Conservation (phyloP, 2,113 vertebrate genomes). For the Gasterosteus nipponicus region DNA sequence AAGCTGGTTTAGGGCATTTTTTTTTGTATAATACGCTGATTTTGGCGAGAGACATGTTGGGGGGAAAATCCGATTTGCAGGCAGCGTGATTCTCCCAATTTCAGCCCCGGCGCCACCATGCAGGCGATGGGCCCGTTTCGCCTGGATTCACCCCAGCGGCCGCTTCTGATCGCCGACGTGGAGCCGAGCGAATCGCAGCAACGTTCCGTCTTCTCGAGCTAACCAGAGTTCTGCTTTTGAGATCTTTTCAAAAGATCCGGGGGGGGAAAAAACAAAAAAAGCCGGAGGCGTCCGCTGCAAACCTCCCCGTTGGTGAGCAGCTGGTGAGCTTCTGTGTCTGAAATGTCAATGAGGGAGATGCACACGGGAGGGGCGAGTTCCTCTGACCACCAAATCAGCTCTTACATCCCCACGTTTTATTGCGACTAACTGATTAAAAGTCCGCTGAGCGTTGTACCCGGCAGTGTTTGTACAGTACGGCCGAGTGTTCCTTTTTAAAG, state of each 20-base stretch:
- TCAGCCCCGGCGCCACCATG: constrained; percentile 66
- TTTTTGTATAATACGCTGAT: constrained; percentile 49
- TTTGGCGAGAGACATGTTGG: constrained; percentile 49
- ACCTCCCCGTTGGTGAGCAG: constrained; percentile 65
- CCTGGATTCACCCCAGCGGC: constrained; percentile 69
- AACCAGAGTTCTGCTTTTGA: constrained; percentile 65
- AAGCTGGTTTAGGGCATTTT: constrained; percentile 35
- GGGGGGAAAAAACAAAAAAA: constrained; percentile 21
- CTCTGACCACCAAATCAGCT: constrained; percentile 30
- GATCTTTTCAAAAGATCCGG: constrained; percentile 57
- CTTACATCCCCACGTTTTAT: constrained; percentile 10
- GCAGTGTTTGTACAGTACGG: neutral
- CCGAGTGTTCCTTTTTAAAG: constrained; percentile 42
- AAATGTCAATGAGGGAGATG: constrained; percentile 77
- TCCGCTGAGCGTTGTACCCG: neutral
- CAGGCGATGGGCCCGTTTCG: constrained; percentile 71
- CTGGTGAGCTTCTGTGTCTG: constrained; percentile 72
- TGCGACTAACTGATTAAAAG: neutral
- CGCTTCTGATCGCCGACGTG: constrained; percentile 68
- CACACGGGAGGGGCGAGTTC: constrained; percentile 45
- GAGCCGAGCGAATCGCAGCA: constrained; percentile 76
- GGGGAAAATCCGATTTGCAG: constrained; percentile 71
- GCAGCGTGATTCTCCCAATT: constrained; percentile 70
- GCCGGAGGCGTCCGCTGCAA: constrained; percentile 54
- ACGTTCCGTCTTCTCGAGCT: constrained; percentile 62